These are phyloP conservation scores for Cyrtonyx montezumae DNA, from an alignment of 2,113 vertebrate species.

Conservation along the genomic window DNA sequence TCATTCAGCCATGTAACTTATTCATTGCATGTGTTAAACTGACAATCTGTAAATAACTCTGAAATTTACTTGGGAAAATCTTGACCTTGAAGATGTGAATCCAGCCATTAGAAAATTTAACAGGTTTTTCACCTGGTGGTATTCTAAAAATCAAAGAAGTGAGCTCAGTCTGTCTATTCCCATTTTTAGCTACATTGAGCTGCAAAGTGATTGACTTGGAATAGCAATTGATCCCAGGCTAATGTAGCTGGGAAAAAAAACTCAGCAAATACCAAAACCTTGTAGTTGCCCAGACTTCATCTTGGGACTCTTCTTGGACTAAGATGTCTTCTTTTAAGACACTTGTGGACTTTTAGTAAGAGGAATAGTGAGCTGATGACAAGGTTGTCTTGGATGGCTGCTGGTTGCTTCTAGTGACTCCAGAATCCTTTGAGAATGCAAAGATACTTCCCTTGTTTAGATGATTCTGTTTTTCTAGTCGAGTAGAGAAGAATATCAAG, in stretches of 20 bases:
- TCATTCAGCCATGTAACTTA: neutral
- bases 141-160: neutral
- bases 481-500: neutral
- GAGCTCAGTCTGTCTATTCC: neutral
- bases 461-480: neutral
- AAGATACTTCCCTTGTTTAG: rapidly evolving
- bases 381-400: neutral
- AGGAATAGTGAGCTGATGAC: neutral
- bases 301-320: neutral
- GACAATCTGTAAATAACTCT: neutral
- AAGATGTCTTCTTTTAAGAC: neutral
- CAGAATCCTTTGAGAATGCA: rapidly evolving
- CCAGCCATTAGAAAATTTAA: too few species aligned
- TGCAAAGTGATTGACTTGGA: neutral
- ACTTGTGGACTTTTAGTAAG: rapidly evolving
- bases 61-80: neutral
- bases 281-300: neutral
- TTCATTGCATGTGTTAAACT: neutral
- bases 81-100: neutral
- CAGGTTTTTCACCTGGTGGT: neutral
- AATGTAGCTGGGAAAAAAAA: neutral
- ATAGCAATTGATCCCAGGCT: neutral
- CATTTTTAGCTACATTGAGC: rapidly evolving
- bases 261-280: too few species aligned
- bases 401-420: neutral